Base-by-base conservation (phyloP, 2,113 vertebrate species). In the Myiopsitta monachus region DNA sequence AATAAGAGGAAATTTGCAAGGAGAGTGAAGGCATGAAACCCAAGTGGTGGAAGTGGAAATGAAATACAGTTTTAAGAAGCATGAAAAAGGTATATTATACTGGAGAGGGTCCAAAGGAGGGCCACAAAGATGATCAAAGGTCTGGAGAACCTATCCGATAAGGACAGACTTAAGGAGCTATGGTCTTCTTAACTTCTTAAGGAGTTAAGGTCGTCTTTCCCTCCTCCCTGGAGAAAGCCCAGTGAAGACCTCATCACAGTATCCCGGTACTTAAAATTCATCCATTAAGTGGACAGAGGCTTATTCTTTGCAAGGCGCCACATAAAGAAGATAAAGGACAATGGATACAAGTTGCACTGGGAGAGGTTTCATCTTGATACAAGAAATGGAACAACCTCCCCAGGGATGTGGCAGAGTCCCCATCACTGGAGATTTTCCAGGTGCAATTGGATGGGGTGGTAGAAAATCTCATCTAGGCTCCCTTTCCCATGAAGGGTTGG, bases 381-480 rank as follows among this genome's bases (percentile, higher is more conserved):
- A 62, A 55, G 19, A 72, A 66, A 72, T 44, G 17, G 19, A 78
- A 67, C 11, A 67, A 67, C 5, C 24, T 82, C 19, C 52, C 23
- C 39, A 73, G 39, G 30, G 33, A 83, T 1, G 1, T 30, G 46
- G 41, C 16, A 49, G 36, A 38, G 13, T 44, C 10, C 31, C 11
- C 31, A 26, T 13, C 39, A 54, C 39, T 54, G 26, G 54, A 62
- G 15, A 28, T 38, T 79, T 68, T 80, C 41, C 44, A 73, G 59
- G 54, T 21, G 31, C 4, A 0, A 11, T 15, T 49, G 41, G 36
- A 62, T 0, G 0, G 26, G 27, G 26, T 61, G 26, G 10, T 38
- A 78, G 26, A 73, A 33, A 47, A 73, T 41, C 30, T 73, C 11
- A 66, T 18, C 22, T 14, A 21, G 59, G 6, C 26, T 78, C 22